These are phyloP conservation scores for Alectura lathami DNA, from an alignment of 2,113 vertebrate genomes.

Conservation along the genomic window DNA sequence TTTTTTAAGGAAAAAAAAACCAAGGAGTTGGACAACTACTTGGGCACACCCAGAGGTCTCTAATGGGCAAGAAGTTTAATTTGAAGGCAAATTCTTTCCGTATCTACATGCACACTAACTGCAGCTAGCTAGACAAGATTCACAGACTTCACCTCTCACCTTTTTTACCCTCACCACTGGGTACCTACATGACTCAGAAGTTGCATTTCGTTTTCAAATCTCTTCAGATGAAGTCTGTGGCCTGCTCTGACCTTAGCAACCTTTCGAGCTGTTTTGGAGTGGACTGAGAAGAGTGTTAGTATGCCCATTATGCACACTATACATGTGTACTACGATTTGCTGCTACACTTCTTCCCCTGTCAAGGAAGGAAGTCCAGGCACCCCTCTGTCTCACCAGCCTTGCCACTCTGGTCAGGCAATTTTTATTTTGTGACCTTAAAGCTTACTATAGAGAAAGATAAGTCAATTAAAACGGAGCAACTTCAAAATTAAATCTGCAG, in stretches of 20 bases:
- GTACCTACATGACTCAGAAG: background rate
- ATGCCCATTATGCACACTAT: background rate
- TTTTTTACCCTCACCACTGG: background rate
- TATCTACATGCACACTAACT: background rate
- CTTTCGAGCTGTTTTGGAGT: background rate
- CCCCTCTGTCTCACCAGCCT: background rate
- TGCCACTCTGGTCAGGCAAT: background rate
- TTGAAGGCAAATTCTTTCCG: background rate
- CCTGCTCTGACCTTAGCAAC: background rate
- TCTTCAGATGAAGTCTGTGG: background rate
- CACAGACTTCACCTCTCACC: background rate
- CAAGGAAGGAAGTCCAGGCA: background rate
- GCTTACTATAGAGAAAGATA: background rate
- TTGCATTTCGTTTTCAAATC: background rate
- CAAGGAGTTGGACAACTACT: background rate
- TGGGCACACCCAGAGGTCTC: rapidly evolving
- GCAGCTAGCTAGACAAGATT: background rate
- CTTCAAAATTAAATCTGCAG: background rate
- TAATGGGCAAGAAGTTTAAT: background rate
- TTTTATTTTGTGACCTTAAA: background rate
- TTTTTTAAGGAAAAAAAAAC: background rate
- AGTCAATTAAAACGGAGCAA: background rate
- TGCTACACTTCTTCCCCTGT: rapidly evolving
- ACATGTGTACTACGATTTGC: background rate
- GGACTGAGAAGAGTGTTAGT: background rate